Evolutionary conservation across 2,797 vertebrate genomes (phyloP).

Genomic region (Bothrops alternatus): DNA sequence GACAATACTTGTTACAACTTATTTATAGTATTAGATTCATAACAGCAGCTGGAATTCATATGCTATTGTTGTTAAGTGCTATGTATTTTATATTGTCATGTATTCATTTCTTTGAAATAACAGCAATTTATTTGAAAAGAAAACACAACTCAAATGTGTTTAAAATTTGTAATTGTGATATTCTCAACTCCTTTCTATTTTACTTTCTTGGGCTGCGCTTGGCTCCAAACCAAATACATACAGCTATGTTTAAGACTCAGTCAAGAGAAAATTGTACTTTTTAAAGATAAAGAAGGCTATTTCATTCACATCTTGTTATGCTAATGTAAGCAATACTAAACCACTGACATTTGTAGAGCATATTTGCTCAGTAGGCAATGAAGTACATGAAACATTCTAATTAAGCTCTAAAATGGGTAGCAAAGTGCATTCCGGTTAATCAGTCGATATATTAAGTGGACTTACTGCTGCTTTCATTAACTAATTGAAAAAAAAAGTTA

Average conservation of each 20-base stretch:
- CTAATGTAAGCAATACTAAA: neutral
- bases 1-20: neutral
- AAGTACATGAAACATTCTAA: conserved; percentile 19
- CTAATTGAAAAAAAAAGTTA: conserved; percentile 15
- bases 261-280: neutral
- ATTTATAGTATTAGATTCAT: neutral
- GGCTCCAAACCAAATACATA: neutral
- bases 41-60: neutral
- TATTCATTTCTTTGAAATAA: neutral
- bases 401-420: neutral
- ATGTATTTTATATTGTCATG: neutral
- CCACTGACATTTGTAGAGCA: neutral
- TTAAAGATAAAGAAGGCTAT: neutral
- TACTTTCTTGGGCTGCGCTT: neutral
- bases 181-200: neutral
- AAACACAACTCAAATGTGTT: no score
- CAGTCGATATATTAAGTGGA: conserved; percentile 3
- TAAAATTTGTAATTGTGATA: neutral
- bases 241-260: neutral
- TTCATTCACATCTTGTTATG: conserved; percentile 8
- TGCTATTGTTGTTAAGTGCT: neutral
- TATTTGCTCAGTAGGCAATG: conserved; percentile 23
- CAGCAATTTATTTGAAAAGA: neutral
- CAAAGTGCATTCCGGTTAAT: conserved; percentile 13
- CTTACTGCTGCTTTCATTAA: conserved; percentile 9